Evolutionary conservation across 1,140 invertebrate genomes (phyloP).

Genomic region (Brachionus paranguensis): DNA sequence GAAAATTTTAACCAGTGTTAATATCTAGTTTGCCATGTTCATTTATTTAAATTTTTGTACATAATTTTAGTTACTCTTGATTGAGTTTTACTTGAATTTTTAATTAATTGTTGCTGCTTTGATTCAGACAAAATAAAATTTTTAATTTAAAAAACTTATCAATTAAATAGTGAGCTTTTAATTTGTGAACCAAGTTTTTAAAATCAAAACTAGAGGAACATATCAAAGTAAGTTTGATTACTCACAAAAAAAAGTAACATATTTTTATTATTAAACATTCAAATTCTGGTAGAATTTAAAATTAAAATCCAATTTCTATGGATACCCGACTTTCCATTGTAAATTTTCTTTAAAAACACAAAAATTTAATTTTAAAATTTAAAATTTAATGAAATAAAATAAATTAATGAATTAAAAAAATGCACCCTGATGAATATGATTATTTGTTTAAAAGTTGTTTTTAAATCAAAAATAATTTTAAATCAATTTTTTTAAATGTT

Average conservation of each 20-base stretch:
- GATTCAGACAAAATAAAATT: not conserved
- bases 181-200: not conserved
- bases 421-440: not conserved
- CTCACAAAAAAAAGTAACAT: not conserved
- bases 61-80: not conserved
- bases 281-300: not conserved
- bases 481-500: constrained; percentile 56
- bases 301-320: not conserved
- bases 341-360: not conserved
- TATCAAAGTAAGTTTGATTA: not conserved
- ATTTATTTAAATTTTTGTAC: not conserved
- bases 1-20: not conserved
- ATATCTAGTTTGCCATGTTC: not conserved
- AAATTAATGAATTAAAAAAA: not conserved
- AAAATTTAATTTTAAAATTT: not conserved
- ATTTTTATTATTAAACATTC: not conserved
- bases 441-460: constrained; percentile 16
- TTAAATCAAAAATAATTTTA: not conserved
- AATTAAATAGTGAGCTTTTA: not conserved
- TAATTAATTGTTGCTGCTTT: not conserved
- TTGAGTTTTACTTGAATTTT: not conserved
- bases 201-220: not conserved
- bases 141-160: not conserved
- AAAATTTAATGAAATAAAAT: not conserved
- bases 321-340: not conserved